These are phyloP conservation scores for Eubasilissa splendida DNA, from an alignment of 2,888 invertebrate genomes.

Conservation along the genomic window DNA sequence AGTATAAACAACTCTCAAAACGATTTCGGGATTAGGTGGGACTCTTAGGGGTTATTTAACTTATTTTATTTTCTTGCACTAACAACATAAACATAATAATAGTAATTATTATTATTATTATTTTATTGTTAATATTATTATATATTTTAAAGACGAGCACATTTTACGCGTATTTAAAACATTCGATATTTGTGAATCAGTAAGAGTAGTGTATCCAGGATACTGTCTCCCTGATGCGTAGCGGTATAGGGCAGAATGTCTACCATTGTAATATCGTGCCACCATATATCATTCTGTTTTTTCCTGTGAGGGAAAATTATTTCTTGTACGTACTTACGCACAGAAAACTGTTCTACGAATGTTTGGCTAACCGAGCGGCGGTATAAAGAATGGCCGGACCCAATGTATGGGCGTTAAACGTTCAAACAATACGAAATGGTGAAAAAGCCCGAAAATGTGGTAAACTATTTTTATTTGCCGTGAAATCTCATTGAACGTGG, in stretches of 20 bases:
- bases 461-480: conserved; percentile 3
- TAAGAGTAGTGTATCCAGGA: neutral
- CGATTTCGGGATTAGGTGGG: too few species aligned
- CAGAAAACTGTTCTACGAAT: neutral
- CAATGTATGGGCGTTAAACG: conserved; percentile 5
- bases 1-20: too few species aligned
- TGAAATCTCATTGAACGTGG: neutral
- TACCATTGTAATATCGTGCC: conserved; percentile 52
- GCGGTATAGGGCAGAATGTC: conserved; percentile 36
- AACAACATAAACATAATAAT: too few species aligned
- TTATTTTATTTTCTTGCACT: too few species aligned
- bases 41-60: too few species aligned
- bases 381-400: neutral
- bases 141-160: too few species aligned
- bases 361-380: neutral
- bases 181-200: neutral
- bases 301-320: conserved; percentile 54
- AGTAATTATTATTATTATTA: too few species aligned
- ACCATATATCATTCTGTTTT: conserved; percentile 55
- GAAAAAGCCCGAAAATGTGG: neutral
- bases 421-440: conserved; percentile 2
- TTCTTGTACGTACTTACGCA: conserved; percentile 31
- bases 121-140: too few species aligned
- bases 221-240: conserved; percentile 45
- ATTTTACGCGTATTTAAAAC: too few species aligned